Conservation (phyloP, 2,113 vertebrate genomes). For the Propithecus coquereli region DNA sequence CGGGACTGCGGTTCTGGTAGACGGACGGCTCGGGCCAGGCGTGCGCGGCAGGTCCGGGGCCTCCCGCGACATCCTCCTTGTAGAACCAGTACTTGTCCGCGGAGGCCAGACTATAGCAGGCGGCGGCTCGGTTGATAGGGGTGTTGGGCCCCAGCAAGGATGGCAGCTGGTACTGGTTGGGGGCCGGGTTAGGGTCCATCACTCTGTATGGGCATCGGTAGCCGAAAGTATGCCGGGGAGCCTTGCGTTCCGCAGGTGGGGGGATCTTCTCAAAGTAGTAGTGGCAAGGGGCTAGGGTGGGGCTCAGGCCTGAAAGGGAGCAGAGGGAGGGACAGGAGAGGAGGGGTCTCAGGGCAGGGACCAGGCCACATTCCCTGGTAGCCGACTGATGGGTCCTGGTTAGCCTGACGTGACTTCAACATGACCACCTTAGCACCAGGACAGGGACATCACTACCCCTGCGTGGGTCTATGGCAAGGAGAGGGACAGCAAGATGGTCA, state of each 20-base stretch:
- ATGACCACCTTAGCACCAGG: background rate
- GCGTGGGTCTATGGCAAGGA: no score
- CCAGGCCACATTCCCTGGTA: background rate
- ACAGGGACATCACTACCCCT: background rate
- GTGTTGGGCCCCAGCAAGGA: slow-evolving; percentile 29
- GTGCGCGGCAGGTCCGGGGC: slow-evolving; percentile 59
- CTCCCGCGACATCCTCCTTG: slow-evolving; percentile 17
- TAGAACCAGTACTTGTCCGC: slow-evolving; percentile 52
- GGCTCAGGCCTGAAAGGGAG: slow-evolving; percentile 34
- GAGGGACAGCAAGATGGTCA: background rate
- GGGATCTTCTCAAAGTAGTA: slow-evolving; percentile 62
- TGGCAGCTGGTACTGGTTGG: slow-evolving; percentile 66
- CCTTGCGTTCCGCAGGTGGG: slow-evolving; percentile 51
- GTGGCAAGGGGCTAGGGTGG: slow-evolving; percentile 43
- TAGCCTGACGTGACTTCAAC: background rate
- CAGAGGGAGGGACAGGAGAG: background rate
- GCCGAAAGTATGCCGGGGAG: slow-evolving; percentile 64
- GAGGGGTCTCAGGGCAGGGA: background rate
- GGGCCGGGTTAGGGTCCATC: slow-evolving; percentile 54
- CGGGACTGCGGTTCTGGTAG: slow-evolving; percentile 62
- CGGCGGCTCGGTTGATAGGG: slow-evolving; percentile 6
- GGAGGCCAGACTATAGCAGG: slow-evolving; percentile 56
- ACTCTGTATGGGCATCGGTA: slow-evolving; percentile 57
- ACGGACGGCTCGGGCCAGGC: slow-evolving; percentile 28
- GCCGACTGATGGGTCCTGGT: background rate